A percentile compares a stretch with the other conserved stretches of the same genome.
Evolutionary conservation across 2,888 invertebrate species (phyloP).

Genomic region (Cremastinae sp.): DNA sequence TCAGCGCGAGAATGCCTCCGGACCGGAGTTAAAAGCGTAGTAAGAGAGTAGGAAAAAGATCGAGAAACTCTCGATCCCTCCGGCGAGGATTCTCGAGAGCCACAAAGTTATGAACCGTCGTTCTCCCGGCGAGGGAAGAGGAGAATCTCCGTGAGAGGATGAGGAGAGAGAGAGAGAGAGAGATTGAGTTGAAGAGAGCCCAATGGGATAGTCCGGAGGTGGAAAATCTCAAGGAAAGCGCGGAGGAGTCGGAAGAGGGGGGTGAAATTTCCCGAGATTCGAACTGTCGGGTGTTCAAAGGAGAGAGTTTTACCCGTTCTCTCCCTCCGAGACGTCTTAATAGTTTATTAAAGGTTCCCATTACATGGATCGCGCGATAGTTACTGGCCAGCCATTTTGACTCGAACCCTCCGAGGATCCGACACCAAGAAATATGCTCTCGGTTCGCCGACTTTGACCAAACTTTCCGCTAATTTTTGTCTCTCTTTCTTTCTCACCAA

Average conservation of each 20-base stretch:
- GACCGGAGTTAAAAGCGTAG: conserved; percentile 42
- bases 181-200: conserved; percentile 50
- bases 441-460: conserved; percentile 11
- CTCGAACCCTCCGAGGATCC: conserved; percentile 7
- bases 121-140: conserved; percentile 32
- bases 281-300: conserved; percentile 56
- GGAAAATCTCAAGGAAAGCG: conserved; percentile 23
- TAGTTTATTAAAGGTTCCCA: conserved; percentile 69
- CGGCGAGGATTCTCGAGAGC: conserved; percentile 51
- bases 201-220: conserved; percentile 43
- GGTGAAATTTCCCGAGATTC: conserved; percentile 51
- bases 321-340: conserved; percentile 56
- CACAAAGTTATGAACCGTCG: conserved; percentile 57
- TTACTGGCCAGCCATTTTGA: conserved; percentile 44
- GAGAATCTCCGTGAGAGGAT: conserved; percentile 43
- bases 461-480: too few relatives aligned
- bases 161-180: conserved; percentile 35
- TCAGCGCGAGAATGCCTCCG: conserved; percentile 67
- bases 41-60: conserved; percentile 23
- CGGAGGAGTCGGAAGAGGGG: conserved; percentile 42
- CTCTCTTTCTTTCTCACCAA: too few relatives aligned
- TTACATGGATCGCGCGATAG: conserved; percentile 60
- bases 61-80: conserved; percentile 36
- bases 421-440: conserved; percentile 12
- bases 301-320: conserved; percentile 3